Conservation (phyloP, 2,113 vertebrate species). For the Xiphophorus maculatus region DNA sequence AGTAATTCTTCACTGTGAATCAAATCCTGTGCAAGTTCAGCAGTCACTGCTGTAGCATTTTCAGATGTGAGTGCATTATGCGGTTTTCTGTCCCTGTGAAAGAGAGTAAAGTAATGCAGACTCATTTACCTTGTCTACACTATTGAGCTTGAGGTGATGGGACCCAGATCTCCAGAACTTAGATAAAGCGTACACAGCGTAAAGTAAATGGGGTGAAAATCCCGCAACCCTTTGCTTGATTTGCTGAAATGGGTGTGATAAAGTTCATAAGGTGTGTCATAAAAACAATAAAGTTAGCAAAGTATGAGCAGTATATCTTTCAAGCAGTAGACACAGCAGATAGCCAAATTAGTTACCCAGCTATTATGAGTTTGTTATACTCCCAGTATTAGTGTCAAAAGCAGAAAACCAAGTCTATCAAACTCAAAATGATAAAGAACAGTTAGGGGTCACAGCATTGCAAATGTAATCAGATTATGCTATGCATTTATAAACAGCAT, state of each 20-base stretch:
- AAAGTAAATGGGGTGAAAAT: slow-evolving; percentile 45
- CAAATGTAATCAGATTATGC: background rate
- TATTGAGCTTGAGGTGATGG: slow-evolving; percentile 47
- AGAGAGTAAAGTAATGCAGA: slow-evolving; percentile 17
- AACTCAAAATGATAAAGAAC: background rate
- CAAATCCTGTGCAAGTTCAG: slow-evolving; percentile 21
- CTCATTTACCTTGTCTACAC: slow-evolving; percentile 22
- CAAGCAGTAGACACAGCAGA: background rate
- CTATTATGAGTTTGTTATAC: background rate
- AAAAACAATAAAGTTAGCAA: too few species aligned
- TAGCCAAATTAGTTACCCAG: background rate
- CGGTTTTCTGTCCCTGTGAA: slow-evolving; percentile 19
- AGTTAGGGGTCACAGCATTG: background rate
- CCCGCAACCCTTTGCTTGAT: slow-evolving; percentile 43
- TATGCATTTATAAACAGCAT: background rate
- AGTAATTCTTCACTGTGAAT: slow-evolving; percentile 10
- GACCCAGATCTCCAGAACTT: slow-evolving; percentile 26
- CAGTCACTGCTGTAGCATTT: slow-evolving; percentile 25
- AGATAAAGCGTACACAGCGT: slow-evolving; percentile 35
- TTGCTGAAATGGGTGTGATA: slow-evolving; percentile 37
- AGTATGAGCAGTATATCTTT: background rate
- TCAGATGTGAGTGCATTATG: slow-evolving; percentile 41
- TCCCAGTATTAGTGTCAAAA: background rate
- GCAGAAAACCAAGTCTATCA: background rate
- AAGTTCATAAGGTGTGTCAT: slow-evolving; percentile 32